A percentile compares a stretch with the other conserved stretches of the same genome.
phyloP scores from a whole-genome alignment of 2,797 vertebrate genomes.

The Malacoctenus gilli region DNA sequence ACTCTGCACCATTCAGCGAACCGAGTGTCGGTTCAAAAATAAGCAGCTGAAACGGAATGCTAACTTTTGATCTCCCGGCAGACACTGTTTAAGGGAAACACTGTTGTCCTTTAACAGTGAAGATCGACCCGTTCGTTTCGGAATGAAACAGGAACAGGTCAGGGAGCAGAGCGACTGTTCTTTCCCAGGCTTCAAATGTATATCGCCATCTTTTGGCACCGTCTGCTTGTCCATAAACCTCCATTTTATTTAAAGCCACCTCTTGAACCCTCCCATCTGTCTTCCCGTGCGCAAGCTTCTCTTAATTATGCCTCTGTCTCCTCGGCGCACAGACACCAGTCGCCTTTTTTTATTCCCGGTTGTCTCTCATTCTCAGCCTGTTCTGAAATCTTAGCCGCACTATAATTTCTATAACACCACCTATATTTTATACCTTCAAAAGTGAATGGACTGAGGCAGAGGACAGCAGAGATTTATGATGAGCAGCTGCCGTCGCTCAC shows the following conservation, averaged over 20 bases:
- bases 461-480: slow-evolving; percentile 48
- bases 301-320: slow-evolving; percentile 30
- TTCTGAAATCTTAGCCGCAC: slow-evolving; percentile 35
- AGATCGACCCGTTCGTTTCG: slow-evolving; percentile 17
- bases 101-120: not conserved
- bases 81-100: slow-evolving; percentile 28
- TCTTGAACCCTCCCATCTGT: slow-evolving; percentile 37
- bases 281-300: slow-evolving; percentile 30
- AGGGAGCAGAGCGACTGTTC: slow-evolving; percentile 4
- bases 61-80: slow-evolving; percentile 12
- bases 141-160: slow-evolving; percentile 34
- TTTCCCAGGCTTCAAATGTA: slow-evolving; percentile 29
- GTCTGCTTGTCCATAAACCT: slow-evolving; percentile 32
- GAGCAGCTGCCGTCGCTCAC: slow-evolving; percentile 45
- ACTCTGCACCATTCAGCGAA: slow-evolving; percentile 2
- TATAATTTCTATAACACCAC: slow-evolving; percentile 28
- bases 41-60: slow-evolving; percentile 14
- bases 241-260: slow-evolving; percentile 9
- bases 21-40: slow-evolving; percentile 16
- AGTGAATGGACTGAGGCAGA: slow-evolving; percentile 30
- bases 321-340: slow-evolving; percentile 18
- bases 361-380: slow-evolving; percentile 17
- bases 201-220: slow-evolving; percentile 18
- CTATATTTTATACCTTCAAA: slow-evolving; percentile 24
- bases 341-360: not conserved